Conservation (phyloP, 2,113 vertebrate genomes). For the Pongo pygmaeus region DNA sequence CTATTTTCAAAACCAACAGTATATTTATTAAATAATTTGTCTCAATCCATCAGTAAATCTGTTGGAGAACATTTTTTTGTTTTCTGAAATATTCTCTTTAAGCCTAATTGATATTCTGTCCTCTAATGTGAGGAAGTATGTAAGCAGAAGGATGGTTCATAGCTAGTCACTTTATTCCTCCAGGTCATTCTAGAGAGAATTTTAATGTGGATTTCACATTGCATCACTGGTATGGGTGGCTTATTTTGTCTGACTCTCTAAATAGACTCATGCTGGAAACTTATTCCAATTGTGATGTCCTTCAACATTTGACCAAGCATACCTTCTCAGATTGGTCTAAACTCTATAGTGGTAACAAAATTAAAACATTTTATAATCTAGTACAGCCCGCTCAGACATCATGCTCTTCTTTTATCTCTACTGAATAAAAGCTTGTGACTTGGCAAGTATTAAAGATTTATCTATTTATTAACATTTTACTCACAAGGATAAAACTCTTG, state of each 20-base stretch:
- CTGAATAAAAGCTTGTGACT: slow-evolving; percentile 61
- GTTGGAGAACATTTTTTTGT: not conserved
- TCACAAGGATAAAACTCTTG: slow-evolving; percentile 71
- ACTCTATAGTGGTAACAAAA: not conserved
- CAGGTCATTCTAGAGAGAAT: not conserved
- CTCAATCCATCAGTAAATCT: not conserved
- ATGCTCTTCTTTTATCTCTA: slow-evolving; percentile 54
- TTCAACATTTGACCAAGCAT: slow-evolving; percentile 23
- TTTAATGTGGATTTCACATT: not conserved
- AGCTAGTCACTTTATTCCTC: not conserved
- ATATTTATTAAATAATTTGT: not conserved
- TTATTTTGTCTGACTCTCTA: not conserved
- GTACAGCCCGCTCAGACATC: not conserved
- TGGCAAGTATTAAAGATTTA: slow-evolving; percentile 74
- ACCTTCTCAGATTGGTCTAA: not conserved
- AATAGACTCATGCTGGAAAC: not conserved
- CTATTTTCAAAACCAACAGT: not conserved
- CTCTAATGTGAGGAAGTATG: not conserved
- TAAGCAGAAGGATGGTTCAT: not conserved
- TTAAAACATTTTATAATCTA: slow-evolving; percentile 42
- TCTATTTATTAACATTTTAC: slow-evolving; percentile 77
- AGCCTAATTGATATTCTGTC: not conserved
- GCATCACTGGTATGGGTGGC: not conserved
- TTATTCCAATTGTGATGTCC: not conserved
- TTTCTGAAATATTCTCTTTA: not conserved